Percentiles rank a stretch among this genome's conserved stretches.
These are phyloP conservation scores for Icerya purchasi DNA, from an alignment of 2,888 invertebrate species.

Conservation along the genomic window DNA sequence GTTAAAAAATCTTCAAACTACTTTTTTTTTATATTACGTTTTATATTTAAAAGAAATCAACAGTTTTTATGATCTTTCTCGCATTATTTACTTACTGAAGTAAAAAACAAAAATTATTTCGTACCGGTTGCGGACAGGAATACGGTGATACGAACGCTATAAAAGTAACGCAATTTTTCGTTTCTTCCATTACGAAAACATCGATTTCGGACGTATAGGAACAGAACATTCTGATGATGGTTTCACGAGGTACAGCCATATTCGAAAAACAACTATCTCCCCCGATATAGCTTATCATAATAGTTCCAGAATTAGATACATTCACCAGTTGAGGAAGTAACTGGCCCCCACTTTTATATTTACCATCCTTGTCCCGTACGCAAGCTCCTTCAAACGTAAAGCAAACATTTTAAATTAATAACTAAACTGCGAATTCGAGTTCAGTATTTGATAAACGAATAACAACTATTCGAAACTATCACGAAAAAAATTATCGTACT, in stretches of 20 bases:
- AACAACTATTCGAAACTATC: no score
- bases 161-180: conserved; percentile 29
- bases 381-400: background rate
- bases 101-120: no score
- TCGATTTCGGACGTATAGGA: conserved; percentile 28
- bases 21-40: no score
- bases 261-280: background rate
- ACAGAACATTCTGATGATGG: background rate
- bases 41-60: no score
- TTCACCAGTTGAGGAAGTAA: background rate
- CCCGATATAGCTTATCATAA: background rate
- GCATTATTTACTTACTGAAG: no score
- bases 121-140: background rate
- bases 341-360: background rate
- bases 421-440: no score
- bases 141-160: background rate
- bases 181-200: conserved; percentile 41
- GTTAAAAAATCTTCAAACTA: no score
- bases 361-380: background rate
- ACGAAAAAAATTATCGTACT: no score
- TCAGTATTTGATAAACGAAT: no score
- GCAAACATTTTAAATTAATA: no score
- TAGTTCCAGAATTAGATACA: background rate
- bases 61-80: no score
- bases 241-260: background rate